A percentile compares a stretch with the other conserved stretches of the same genome.
Evolutionary conservation across 2,888 invertebrate species (phyloP).

Genomic region (Serrognathus titanus): DNA sequence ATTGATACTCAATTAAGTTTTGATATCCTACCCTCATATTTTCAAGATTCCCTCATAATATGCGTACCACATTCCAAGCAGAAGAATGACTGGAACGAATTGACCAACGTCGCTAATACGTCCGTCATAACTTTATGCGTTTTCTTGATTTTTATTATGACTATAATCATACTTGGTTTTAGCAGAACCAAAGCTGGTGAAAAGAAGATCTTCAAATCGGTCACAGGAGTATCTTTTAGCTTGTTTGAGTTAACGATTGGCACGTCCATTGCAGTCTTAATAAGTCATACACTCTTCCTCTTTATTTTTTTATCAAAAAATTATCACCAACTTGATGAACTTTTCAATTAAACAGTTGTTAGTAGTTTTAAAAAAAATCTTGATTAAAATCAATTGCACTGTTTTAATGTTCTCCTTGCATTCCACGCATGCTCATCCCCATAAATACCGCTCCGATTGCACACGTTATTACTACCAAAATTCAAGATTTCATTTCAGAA

Average conservation of each 20-base stretch:
- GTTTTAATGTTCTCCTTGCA: no score
- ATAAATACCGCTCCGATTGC: no score
- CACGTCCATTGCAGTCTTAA: constrained; percentile 22
- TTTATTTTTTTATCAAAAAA: no score
- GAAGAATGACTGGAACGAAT: constrained; percentile 28
- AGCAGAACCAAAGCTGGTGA: not conserved
- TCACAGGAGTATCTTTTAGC: not conserved
- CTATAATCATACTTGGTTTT: constrained; percentile 4
- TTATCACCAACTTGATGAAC: no score
- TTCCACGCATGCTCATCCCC: no score
- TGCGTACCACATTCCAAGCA: constrained; percentile 39
- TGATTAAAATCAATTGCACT: no score
- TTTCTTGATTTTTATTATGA: constrained; percentile 10
- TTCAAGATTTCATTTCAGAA: no score
- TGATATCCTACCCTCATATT: constrained; percentile 37
- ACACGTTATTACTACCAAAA: no score
- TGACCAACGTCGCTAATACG: constrained; percentile 22
- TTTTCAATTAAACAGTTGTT: no score
- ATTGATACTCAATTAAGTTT: constrained; percentile 31
- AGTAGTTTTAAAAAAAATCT: no score
- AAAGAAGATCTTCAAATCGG: not conserved
- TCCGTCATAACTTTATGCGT: constrained; percentile 22
- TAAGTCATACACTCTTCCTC: no score
- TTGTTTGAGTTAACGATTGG: constrained; percentile 27
- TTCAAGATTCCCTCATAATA: constrained; percentile 39